Evolutionary conservation across 37 sponge, comb jelly and placozoan genomes (phyloP), one percentile per base, ranked within the genome.

Genomic region (Amphimedon queenslandica): DNA sequence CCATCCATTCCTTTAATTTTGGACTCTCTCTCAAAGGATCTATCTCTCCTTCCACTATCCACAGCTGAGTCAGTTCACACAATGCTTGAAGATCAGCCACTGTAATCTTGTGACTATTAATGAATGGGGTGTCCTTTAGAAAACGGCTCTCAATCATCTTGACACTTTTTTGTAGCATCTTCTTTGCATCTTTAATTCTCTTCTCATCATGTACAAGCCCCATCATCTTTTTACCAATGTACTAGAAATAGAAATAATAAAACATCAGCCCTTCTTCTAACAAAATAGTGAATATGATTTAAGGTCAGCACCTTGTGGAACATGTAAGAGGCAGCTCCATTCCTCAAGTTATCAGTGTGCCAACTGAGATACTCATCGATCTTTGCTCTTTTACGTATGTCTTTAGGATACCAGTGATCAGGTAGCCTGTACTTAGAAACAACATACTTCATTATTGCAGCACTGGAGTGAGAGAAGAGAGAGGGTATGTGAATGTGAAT

Each of bases 1-100:
- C 51, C 75, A 90, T 41, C 86, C 91, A 90, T 2, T 36, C 47
- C 16, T 76, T 71, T 0, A 90, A 72, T 23, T 67, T 81, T 18
- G 91, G 86, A 4, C 41, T 60, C 2, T 72, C 86, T 23, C 57
- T 58, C 27, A 71, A 63, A 13, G 71, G 65, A 20, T 81, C 67
- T n/a, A 42, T 37, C 23, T 64, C 74, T 29, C 42, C 63, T 18
- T 34, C 21, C 37, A 31, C n/a, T 74, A 85, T 61, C 86, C 86
- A 85, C 37, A 76, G 74, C 72, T 90, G 86, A 0, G 86, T 78
- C 36, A 84, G 60, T 65, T 90, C 91, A 73, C 91, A 90, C 51
- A 82, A 43, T 3, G 86, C 91, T 47, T 85, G 91, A 20, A 90
- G 56, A 74, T 90, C 91, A 23, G 91, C 91, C 35, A 90, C 81